A percentile compares a stretch with the other conserved stretches of the same genome.
phyloP scores from a whole-genome alignment of 2,797 vertebrate species.

The Lepilemur septentrionalis region DNA sequence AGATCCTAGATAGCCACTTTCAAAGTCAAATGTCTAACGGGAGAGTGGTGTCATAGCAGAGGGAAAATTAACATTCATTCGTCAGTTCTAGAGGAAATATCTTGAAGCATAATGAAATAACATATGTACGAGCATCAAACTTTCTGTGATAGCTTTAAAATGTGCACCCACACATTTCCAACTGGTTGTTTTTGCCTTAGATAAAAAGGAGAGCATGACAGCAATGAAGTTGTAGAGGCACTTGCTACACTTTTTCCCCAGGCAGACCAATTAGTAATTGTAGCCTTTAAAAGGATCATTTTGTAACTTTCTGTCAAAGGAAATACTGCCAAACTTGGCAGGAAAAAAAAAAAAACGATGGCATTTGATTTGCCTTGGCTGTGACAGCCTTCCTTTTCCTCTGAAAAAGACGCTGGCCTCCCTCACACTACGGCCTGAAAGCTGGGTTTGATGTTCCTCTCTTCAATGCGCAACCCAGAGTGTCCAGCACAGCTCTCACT shows the following conservation, averaged over 20 bases:
- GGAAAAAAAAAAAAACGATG: background rate
- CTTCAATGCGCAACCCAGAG: background rate
- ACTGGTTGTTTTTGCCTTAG: background rate
- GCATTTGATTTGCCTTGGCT: background rate
- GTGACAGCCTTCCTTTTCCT: background rate
- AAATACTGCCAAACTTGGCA: slow-evolving; percentile 9
- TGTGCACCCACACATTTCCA: background rate
- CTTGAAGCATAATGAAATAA: background rate
- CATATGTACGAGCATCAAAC: background rate
- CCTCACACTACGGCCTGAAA: background rate
- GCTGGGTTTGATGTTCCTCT: background rate
- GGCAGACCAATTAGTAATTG: slow-evolving; percentile 33
- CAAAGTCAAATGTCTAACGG: background rate
- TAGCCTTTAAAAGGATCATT: slow-evolving; percentile 12
- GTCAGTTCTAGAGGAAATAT: background rate
- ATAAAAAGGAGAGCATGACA: background rate
- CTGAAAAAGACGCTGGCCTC: background rate
- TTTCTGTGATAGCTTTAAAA: background rate
- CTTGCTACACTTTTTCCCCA: background rate
- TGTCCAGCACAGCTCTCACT: accelerated
- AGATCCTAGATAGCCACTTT: background rate
- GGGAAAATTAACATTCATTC: background rate
- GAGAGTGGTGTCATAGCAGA: background rate
- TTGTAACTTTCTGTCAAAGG: slow-evolving; percentile 30
- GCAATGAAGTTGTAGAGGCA: background rate